Evolutionary conservation across 1,140 invertebrate species (phyloP).

Genomic region (Yoshiicerus persimilis): DNA sequence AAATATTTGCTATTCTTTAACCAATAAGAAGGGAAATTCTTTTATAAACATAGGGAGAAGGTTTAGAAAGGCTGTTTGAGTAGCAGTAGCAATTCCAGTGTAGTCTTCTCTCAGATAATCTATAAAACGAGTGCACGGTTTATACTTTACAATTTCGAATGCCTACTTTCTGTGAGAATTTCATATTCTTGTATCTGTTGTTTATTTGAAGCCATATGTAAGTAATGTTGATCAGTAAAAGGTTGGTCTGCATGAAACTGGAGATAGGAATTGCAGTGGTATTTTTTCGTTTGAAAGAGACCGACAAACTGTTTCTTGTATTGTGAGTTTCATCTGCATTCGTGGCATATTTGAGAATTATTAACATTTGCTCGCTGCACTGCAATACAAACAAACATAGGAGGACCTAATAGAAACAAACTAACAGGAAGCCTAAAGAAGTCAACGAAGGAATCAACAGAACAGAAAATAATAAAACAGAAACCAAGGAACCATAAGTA

Average conservation of each 20-base stretch:
- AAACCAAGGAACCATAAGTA: background rate
- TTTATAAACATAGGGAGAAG: background rate
- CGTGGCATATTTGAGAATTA: conserved; percentile 17
- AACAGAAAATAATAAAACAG: background rate
- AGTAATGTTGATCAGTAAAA: background rate
- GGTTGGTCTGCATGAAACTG: background rate
- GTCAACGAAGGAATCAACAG: background rate
- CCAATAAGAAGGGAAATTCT: background rate
- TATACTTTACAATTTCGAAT: background rate
- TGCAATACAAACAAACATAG: background rate
- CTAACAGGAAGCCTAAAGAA: background rate
- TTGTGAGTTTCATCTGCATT: background rate
- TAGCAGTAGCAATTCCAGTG: background rate
- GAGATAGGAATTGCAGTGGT: background rate
- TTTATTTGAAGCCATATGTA: background rate
- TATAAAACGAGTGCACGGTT: background rate
- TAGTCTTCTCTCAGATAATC: background rate
- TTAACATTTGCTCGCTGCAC: background rate
- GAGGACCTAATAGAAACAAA: background rate
- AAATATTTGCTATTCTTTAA: background rate
- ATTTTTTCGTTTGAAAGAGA: background rate
- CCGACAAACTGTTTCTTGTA: background rate
- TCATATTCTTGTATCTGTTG: background rate
- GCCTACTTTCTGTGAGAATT: background rate
- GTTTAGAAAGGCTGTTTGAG: background rate